Evolutionary conservation across 2,797 vertebrate species (phyloP).

Genomic region (Tinamus major): DNA sequence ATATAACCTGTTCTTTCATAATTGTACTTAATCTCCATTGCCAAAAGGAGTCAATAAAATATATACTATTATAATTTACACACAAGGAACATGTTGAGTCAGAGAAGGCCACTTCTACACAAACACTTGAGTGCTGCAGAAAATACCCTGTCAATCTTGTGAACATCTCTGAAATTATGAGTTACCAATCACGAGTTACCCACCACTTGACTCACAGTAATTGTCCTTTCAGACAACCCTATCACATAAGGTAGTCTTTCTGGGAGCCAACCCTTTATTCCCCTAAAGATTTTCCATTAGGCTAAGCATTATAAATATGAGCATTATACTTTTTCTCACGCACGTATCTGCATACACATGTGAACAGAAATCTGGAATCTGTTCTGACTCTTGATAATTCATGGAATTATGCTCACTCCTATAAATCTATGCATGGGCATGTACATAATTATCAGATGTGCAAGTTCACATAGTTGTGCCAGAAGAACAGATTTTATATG

Average conservation of each 20-base stretch:
- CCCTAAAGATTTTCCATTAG: not conserved
- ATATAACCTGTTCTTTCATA: not conserved
- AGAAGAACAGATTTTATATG: not conserved
- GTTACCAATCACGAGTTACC: too few species aligned
- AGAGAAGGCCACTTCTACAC: not conserved
- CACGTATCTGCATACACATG: not conserved
- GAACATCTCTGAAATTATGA: too few species aligned
- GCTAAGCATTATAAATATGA: not conserved
- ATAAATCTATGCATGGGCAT: not conserved
- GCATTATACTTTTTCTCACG: not conserved
- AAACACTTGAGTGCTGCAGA: too few species aligned
- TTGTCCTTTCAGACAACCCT: too few species aligned
- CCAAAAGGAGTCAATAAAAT: not conserved
- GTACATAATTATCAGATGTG: not conserved
- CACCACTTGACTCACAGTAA: too few species aligned
- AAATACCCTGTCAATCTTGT: too few species aligned
- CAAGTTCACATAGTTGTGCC: not conserved
- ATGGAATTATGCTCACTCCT: not conserved
- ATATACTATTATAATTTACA: not conserved
- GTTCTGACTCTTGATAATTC: not conserved
- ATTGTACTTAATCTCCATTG: not conserved
- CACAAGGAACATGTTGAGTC: too few species aligned
- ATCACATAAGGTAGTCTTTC: too few species aligned
- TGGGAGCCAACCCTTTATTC: not conserved
- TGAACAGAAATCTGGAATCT: not conserved